Evolutionary conservation across 2,797 vertebrate genomes (phyloP).

Genomic region (Eulemur coronatus): DNA sequence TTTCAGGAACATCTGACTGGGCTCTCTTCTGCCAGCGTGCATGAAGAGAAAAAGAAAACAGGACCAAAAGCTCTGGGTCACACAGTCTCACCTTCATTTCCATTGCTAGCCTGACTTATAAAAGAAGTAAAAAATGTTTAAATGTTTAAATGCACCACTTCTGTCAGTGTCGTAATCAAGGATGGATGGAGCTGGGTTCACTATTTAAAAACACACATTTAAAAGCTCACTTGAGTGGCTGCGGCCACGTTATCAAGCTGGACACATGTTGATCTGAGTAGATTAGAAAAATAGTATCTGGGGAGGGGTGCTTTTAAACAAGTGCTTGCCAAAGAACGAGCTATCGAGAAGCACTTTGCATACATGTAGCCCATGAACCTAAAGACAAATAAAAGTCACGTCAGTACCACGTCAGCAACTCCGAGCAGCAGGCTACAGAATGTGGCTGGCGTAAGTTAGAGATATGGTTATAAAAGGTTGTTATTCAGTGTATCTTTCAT

Average conservation of each 20-base stretch:
- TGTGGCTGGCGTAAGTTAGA: not conserved
- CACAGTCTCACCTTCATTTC: not conserved
- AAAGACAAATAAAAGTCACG: constrained; percentile 24
- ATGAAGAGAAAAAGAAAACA: not conserved
- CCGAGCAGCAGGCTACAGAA: not conserved
- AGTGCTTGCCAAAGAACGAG: not conserved
- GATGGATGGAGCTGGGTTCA: not conserved
- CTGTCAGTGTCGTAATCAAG: not conserved
- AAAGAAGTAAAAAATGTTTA: not conserved
- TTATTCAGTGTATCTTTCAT: not conserved
- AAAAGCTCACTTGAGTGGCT: not conserved
- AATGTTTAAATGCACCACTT: not conserved
- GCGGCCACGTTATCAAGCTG: not conserved
- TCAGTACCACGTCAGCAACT: not conserved
- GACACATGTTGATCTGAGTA: not conserved
- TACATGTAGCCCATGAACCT: not conserved
- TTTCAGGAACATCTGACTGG: not conserved
- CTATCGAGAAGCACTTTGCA: not conserved
- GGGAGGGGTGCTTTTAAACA: not conserved
- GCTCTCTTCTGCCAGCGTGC: not conserved
- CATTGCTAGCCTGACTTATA: not conserved
- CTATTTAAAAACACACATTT: not conserved
- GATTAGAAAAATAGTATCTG: constrained; percentile 18
- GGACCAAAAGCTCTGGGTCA: not conserved
- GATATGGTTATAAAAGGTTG: not conserved